Base-by-base conservation (phyloP, 2,888 invertebrate species). In the Kuschelorhynchus macadamiae region DNA sequence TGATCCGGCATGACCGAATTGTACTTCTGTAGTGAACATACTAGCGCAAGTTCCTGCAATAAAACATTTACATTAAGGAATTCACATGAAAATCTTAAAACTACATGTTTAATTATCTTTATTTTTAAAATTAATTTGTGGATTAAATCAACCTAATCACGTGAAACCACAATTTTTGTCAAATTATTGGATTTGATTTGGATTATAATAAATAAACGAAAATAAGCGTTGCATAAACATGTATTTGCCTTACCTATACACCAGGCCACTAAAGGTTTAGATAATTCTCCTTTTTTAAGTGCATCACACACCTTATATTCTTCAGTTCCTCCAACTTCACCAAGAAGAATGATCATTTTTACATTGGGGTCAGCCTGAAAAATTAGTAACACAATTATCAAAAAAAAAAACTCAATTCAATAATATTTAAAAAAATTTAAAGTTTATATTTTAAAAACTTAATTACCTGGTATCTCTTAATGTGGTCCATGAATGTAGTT, bases 1-100 rank as follows among this genome's bases (percentile, higher is more conserved):
- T 1, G 98, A 97, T 4, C 99, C 99, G 73, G 99, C 99, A 86
- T 99, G 99, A 0, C 99, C 99, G 85, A 99, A 99, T 85, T 99
- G 99, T 8, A 99, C 84, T 74, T 91, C 91, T 0, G 93, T 88
- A 0, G 92, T 91, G 82, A 95, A 94, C 94, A 94, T 94, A 69
- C 90, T 89, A 85, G 87, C 84, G 66, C 84, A 84, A 0, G 84
- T 84, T 36, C 81, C 80, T 56, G 47, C 56, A 60, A 12, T 33
- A 32, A 21, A 32, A 25, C 1, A 17, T 3, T 47, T 25, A 18
- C 14, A 18, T 4, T 11, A 47, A 20, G 12, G 25, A 17, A 12
- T 47, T 18, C 7, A n/a, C n/a, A 12, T 18, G 18, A 20, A 7
- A 2, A 21, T 25, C n/a, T n/a, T n/a, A n/a, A n/a, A n/a, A n/a